phyloP scores from a whole-genome alignment of 2,797 vertebrate species.

The Manis javanica region DNA sequence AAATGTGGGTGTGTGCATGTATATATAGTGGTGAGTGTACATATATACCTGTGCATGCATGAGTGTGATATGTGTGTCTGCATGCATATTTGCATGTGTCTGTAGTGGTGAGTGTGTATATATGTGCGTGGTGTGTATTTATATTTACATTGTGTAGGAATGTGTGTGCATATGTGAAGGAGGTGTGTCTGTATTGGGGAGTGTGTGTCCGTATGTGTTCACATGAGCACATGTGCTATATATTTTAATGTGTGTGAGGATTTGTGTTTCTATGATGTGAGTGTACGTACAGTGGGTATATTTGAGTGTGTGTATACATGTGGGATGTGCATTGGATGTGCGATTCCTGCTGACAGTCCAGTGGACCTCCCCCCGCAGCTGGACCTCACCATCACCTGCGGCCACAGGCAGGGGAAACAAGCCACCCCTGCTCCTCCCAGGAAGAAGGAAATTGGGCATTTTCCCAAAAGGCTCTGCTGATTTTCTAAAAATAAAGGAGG shows the following conservation, averaged over 20 bases:
- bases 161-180: too few relatives aligned
- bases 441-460: not conserved
- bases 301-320: not conserved
- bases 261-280: too few relatives aligned
- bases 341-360: not conserved
- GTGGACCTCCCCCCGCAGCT: not conserved
- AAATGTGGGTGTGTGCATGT: too few relatives aligned
- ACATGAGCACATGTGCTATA: too few relatives aligned
- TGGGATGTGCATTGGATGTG: not conserved
- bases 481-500: rapidly evolving
- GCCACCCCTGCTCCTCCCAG: not conserved
- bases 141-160: too few relatives aligned
- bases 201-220: not conserved
- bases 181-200: not conserved
- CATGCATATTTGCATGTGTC: not conserved
- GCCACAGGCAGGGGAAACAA: not conserved
- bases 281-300: too few relatives aligned
- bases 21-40: not conserved
- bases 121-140: not conserved
- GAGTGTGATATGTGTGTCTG: not conserved
- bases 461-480: not conserved
- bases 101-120: not conserved
- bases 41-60: rapidly evolving
- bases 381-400: rapidly evolving
- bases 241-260: too few relatives aligned